These are phyloP conservation scores for Gasteruption jaculator DNA, from an alignment of 2,888 invertebrate genomes.

Conservation along the genomic window DNA sequence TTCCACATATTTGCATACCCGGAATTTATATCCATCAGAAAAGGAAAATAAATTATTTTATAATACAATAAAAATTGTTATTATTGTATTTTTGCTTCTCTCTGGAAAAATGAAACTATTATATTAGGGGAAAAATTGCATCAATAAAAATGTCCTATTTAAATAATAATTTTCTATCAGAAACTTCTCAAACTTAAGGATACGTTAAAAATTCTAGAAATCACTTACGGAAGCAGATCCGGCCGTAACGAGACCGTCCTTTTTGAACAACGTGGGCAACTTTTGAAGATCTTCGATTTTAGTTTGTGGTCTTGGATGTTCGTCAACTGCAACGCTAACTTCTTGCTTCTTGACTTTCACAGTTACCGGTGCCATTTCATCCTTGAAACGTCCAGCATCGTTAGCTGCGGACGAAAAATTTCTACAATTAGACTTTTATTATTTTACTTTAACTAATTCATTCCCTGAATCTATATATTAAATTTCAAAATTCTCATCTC, in stretches of 20 bases:
- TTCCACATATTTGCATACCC: too few relatives aligned
- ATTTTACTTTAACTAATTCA: background rate
- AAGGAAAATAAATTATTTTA: too few relatives aligned
- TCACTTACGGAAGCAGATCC: constrained; percentile 84
- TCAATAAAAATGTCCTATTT: constrained; percentile 5
- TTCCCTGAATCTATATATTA: background rate
- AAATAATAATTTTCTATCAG: constrained; percentile 8
- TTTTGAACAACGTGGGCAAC: constrained; percentile 86
- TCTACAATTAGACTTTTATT: constrained; percentile 3
- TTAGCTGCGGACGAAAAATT: constrained; percentile 60
- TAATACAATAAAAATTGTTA: too few relatives aligned
- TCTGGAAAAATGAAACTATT: background rate
- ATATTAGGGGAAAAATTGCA: background rate
- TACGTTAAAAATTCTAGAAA: constrained; percentile 3
- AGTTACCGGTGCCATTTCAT: constrained; percentile 83
- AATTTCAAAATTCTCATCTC: background rate
- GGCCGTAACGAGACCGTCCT: constrained; percentile 90
- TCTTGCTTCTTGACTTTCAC: constrained; percentile 81
- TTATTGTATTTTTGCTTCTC: constrained; percentile 8
- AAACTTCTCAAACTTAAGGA: background rate
- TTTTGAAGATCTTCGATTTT: constrained; percentile 82
- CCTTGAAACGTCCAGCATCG: constrained; percentile 83
- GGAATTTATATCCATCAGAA: too few relatives aligned
- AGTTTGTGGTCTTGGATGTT: constrained; percentile 89
- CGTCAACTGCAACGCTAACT: constrained; percentile 77